Conservation (phyloP, 2,888 invertebrate genomes). For the Amaurobius ferox region DNA sequence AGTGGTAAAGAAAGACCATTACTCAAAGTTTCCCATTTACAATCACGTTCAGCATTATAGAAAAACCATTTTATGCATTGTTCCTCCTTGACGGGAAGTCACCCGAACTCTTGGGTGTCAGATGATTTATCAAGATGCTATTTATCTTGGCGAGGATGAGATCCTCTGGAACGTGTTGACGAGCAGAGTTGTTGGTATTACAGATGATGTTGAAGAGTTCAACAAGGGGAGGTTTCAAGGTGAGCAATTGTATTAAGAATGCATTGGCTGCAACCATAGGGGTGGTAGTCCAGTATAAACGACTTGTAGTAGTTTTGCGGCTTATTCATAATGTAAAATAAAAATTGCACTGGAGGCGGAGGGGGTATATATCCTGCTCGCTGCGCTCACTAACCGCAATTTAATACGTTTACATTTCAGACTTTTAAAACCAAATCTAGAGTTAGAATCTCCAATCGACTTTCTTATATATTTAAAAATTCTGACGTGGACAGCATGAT, state of each 20-base stretch:
- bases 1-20: constrained; percentile 59
- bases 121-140: constrained; percentile 64
- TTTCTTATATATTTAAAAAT: too few species aligned
- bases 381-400: too few species aligned
- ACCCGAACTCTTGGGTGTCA: constrained; percentile 42
- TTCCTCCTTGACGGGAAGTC: constrained; percentile 4
- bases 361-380: too few species aligned
- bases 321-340: too few species aligned
- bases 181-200: constrained; percentile 48
- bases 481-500: too few species aligned
- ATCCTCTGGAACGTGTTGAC: constrained; percentile 53
- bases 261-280: background rate
- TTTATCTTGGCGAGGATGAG: constrained; percentile 52
- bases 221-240: constrained; percentile 19
- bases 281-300: too few species aligned
- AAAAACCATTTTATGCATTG: constrained; percentile 3
- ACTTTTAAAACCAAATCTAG: too few species aligned
- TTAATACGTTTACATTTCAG: too few species aligned
- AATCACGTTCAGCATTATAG: background rate
- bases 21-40: constrained; percentile 67
- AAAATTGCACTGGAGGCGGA: too few species aligned
- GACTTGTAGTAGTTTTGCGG: too few species aligned
- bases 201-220: constrained; percentile 28
- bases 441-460: too few species aligned
- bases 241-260: constrained; percentile 45